phyloP scores from a whole-genome alignment of 2,797 vertebrate genomes.

The Leptoclinus maculatus region DNA sequence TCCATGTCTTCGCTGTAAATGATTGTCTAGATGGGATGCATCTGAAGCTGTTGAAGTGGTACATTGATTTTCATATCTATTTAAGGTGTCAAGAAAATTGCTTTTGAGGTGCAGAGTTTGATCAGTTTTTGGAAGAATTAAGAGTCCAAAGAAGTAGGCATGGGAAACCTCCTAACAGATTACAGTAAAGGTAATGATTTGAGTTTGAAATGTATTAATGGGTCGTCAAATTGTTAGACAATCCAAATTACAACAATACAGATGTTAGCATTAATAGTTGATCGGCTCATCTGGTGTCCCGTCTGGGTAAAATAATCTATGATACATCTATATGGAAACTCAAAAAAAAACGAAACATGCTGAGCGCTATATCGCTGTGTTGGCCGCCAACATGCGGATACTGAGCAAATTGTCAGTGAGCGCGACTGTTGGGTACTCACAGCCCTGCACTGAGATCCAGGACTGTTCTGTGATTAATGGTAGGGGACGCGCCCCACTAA shows the following conservation, averaged over 20 bases:
- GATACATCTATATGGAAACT: background rate
- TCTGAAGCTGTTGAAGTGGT: background rate
- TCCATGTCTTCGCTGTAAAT: slow-evolving; percentile 1
- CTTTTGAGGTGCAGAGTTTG: background rate
- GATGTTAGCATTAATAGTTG: background rate
- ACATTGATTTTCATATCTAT: background rate
- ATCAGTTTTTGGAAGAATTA: background rate
- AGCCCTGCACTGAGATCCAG: slow-evolving; percentile 49
- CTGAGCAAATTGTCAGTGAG: slow-evolving; percentile 60
- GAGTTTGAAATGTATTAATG: background rate
- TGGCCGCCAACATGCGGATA: slow-evolving; percentile 6
- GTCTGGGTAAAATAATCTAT: background rate
- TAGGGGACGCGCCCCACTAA: slow-evolving; percentile 82
- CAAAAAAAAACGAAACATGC: slow-evolving; percentile 10
- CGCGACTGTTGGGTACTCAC: slow-evolving; percentile 53
- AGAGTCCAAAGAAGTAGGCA: background rate
- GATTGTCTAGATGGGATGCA: background rate
- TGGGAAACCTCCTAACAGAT: background rate
- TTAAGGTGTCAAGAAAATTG: background rate
- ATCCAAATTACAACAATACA: background rate
- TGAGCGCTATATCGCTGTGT: background rate
- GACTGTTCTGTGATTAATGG: slow-evolving; percentile 82
- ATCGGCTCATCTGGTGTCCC: background rate
- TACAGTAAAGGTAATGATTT: background rate
- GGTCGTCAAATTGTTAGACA: background rate